Evolutionary conservation across 2,888 invertebrate genomes (phyloP).

Genomic region (Calephelis perditalis): DNA sequence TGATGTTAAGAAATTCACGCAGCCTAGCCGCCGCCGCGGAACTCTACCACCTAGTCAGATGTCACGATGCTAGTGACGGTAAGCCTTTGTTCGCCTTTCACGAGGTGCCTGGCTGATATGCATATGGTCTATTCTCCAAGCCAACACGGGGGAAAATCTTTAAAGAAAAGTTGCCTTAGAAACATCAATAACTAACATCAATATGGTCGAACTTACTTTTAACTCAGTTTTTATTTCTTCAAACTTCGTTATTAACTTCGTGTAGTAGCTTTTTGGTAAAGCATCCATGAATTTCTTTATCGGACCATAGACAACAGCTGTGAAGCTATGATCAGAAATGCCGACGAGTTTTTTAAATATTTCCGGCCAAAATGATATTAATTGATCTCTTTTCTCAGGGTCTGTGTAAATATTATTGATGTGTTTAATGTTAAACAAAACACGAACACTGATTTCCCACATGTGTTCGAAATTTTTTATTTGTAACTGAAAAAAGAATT

Average conservation of each 20-base stretch:
- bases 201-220: slow-evolving; percentile 50
- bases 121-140: too few species aligned
- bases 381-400: slow-evolving; percentile 79
- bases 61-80: too few species aligned
- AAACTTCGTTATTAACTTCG: slow-evolving; percentile 70
- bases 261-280: slow-evolving; percentile 75
- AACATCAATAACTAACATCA: too few species aligned
- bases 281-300: slow-evolving; percentile 78
- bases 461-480: slow-evolving; percentile 81
- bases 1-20: too few species aligned
- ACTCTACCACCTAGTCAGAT: too few species aligned
- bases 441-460: slow-evolving; percentile 78
- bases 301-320: slow-evolving; percentile 81
- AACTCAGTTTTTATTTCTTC: slow-evolving; percentile 80
- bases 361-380: slow-evolving; percentile 80
- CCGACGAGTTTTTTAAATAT: slow-evolving; percentile 80
- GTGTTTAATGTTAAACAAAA: slow-evolving; percentile 80
- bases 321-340: slow-evolving; percentile 82
- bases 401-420: slow-evolving; percentile 82
- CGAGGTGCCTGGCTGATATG: too few species aligned
- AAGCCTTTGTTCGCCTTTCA: too few species aligned
- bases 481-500: slow-evolving; percentile 63
- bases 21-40: too few species aligned
- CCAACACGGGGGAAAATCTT: too few species aligned
- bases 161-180: too few species aligned